Evolutionary conservation across 2,113 vertebrate species (phyloP).

Genomic region (Danio rerio): DNA sequence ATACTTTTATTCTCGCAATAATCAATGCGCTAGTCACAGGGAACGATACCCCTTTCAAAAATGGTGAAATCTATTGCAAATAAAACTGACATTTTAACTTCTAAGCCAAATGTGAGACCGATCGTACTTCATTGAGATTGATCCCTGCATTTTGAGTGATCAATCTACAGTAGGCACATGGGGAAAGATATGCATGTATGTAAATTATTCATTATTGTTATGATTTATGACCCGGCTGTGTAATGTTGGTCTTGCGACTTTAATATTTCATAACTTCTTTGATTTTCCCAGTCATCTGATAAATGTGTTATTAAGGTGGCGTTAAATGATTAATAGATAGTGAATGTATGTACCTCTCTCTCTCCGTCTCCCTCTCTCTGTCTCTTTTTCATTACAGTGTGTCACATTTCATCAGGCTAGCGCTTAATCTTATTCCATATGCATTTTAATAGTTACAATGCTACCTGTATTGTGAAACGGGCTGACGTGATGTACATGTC

Average conservation of each 20-base stretch:
- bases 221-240: slow-evolving; percentile 52
- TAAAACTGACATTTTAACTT: neutral
- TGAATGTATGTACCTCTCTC: slow-evolving; percentile 82
- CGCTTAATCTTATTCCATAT: slow-evolving; percentile 91
- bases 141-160: slow-evolving; percentile 31
- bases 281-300: slow-evolving; percentile 76
- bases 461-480: slow-evolving; percentile 82
- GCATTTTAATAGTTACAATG: slow-evolving; percentile 89
- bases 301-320: slow-evolving; percentile 80
- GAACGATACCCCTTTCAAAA: neutral
- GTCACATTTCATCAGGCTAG: slow-evolving; percentile 88
- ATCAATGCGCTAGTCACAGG: neutral
- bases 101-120: neutral
- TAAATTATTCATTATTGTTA: slow-evolving; percentile 55
- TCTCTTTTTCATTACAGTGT: slow-evolving; percentile 79
- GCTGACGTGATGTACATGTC: slow-evolving; percentile 79
- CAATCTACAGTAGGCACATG: slow-evolving; percentile 25
- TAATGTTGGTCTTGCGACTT: slow-evolving; percentile 59
- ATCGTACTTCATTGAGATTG: neutral
- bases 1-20: neutral
- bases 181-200: slow-evolving; percentile 39
- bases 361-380: slow-evolving; percentile 69
- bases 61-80: neutral
- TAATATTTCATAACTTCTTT: slow-evolving; percentile 70
- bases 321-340: slow-evolving; percentile 91